phyloP scores from a whole-genome alignment of 2,797 vertebrate species.

The Microhierax caerulescens region DNA sequence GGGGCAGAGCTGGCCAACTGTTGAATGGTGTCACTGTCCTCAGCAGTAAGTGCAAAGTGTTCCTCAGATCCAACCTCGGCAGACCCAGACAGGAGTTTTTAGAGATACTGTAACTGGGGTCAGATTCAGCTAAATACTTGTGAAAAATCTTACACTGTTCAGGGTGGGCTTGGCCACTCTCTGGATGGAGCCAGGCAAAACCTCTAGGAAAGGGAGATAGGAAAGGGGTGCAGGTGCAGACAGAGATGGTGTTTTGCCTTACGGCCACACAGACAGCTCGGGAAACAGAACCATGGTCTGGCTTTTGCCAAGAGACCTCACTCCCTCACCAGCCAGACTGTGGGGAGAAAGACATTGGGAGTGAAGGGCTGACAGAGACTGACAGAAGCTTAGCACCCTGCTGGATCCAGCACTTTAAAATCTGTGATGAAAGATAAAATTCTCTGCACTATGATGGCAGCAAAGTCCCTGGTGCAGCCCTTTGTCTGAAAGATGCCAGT shows the following conservation, averaged over 20 bases:
- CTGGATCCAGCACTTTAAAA: slow-evolving; percentile 38
- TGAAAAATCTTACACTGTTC: not conserved
- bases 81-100: fast-evolving
- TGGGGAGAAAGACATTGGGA: slow-evolving; percentile 61
- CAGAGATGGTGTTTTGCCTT: not conserved
- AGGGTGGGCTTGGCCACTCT: not conserved
- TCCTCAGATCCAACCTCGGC: not conserved
- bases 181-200: not conserved
- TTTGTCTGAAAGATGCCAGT: slow-evolving; percentile 57
- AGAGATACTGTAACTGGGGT: not conserved
- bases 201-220: not conserved
- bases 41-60: fast-evolving
- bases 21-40: not conserved
- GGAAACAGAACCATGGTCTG: not conserved
- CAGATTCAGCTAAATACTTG: not conserved
- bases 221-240: not conserved
- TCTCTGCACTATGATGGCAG: not conserved
- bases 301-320: slow-evolving; percentile 27
- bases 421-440: not conserved
- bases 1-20: not conserved
- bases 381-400: slow-evolving; percentile 67
- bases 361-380: slow-evolving; percentile 58
- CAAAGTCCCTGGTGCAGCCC: slow-evolving; percentile 22
- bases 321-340: slow-evolving; percentile 47
- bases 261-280: not conserved